Conservation (phyloP, 1,140 invertebrate genomes). For the Scaptodrosophila lebanonensis region DNA sequence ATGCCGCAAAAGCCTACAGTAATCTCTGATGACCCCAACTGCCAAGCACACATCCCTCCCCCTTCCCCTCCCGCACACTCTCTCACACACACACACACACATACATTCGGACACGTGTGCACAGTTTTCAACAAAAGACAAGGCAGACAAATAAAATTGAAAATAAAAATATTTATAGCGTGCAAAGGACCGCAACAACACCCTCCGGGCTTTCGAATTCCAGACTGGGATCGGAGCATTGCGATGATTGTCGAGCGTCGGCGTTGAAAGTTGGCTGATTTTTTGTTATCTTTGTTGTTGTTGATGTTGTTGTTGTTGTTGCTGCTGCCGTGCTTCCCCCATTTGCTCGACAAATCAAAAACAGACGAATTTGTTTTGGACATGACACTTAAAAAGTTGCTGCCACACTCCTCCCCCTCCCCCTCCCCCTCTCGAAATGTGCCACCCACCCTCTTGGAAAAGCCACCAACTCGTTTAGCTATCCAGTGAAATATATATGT, state of each 20-base stretch:
- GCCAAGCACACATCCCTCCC: neutral
- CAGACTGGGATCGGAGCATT: too few relatives aligned
- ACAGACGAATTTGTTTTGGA: conserved; percentile 76
- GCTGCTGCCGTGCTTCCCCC: conserved; percentile 23
- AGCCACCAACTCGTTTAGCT: conserved; percentile 51
- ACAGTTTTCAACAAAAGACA: conserved; percentile 7
- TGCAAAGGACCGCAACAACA: conserved; percentile 59
- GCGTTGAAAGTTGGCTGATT: conserved; percentile 42
- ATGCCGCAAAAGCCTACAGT: conserved; percentile 29
- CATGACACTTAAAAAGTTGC: conserved; percentile 73
- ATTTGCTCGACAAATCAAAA: conserved; percentile 72
- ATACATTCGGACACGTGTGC: too few relatives aligned
- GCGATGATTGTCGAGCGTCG: conserved; percentile 50
- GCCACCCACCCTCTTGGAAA: too few relatives aligned
- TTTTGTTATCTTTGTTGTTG: conserved; percentile 16
- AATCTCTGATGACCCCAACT: conserved; percentile 17
- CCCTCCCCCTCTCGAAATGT: too few relatives aligned
- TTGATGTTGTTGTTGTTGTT: conserved; percentile 15
- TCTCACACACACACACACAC: conserved; percentile 18
- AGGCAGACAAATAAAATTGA: conserved; percentile 56
- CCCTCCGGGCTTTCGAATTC: too few relatives aligned
- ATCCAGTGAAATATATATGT: conserved; percentile 5
- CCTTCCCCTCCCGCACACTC: neutral
- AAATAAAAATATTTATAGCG: conserved; percentile 75
- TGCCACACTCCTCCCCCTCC: too few relatives aligned